These are phyloP conservation scores for Acrocephalus kingi DNA, from an alignment of 2,113 vertebrate genomes.

Conservation along the genomic window DNA sequence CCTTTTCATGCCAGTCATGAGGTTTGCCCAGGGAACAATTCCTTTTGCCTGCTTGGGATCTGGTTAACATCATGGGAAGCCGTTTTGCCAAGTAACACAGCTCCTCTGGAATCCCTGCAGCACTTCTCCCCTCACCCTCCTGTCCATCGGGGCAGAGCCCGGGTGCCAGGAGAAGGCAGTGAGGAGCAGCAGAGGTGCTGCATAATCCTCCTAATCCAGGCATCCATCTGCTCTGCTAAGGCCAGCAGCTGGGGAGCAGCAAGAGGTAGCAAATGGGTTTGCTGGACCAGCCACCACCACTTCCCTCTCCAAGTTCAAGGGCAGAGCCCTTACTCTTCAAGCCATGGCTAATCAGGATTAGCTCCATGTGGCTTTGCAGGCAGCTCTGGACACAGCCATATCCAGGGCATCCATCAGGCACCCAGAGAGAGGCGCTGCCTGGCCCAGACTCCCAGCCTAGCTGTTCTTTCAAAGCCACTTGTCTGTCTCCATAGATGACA, in stretches of 20 bases:
- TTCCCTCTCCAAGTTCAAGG: constrained; percentile 37
- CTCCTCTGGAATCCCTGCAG: not conserved
- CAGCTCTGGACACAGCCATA: not conserved
- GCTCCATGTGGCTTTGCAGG: not conserved
- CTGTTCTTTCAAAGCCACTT: not conserved
- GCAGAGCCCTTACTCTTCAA: not conserved
- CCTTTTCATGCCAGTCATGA: rapidly evolving
- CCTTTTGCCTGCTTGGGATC: not conserved
- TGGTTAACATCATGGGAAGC: not conserved
- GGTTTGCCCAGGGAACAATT: not conserved
- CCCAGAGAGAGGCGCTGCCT: not conserved
- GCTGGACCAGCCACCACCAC: not conserved
- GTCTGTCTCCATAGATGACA: not conserved
- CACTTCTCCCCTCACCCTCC: not conserved
- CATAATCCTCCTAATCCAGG: not conserved
- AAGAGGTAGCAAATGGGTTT: not conserved
- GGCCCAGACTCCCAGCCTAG: not conserved
- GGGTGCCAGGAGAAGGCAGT: not conserved
- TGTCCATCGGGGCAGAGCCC: rapidly evolving
- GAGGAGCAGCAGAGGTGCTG: not conserved
- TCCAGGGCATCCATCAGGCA: not conserved
- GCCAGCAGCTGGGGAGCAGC: not conserved
- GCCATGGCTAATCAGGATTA: constrained; percentile 48
- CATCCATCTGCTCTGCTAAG: not conserved
- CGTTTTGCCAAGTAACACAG: rapidly evolving